Conservation (phyloP, 2,888 invertebrate species). For the Phalera bucephala region DNA sequence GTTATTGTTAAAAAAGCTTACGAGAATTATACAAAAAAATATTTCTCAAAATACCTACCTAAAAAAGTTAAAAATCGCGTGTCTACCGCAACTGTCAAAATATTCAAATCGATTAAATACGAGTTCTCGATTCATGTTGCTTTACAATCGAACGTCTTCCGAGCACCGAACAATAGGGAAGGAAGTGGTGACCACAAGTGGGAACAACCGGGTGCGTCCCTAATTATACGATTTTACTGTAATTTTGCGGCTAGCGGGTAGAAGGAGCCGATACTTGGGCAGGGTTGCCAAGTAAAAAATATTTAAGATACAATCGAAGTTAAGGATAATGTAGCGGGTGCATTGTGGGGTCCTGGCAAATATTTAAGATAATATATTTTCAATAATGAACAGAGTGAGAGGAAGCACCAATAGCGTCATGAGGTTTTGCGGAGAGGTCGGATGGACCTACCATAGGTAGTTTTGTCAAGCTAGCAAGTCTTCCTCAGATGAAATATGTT, state of each 20-base stretch:
- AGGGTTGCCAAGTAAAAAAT: constrained; percentile 29
- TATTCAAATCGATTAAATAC: constrained; percentile 73
- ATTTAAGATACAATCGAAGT: too few relatives aligned
- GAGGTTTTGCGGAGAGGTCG: too few relatives aligned
- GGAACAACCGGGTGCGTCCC: constrained; percentile 65
- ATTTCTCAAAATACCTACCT: constrained; percentile 36
- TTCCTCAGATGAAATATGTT: too few relatives aligned
- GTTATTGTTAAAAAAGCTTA: constrained; percentile 2
- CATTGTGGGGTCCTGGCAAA: too few relatives aligned
- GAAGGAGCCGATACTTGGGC: constrained; percentile 34
- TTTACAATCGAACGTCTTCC: constrained; percentile 40
- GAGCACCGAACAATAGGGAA: constrained; percentile 68
- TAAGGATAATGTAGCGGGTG: too few relatives aligned
- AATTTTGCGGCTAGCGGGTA: constrained; percentile 66
- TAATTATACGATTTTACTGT: constrained; percentile 76
- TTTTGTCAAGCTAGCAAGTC: too few relatives aligned
- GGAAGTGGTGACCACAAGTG: constrained; percentile 75
- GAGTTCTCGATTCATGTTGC: constrained; percentile 49
- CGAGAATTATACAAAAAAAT: constrained; percentile 15
- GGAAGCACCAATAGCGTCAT: too few relatives aligned
- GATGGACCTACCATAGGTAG: too few relatives aligned
- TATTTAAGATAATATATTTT: too few relatives aligned
- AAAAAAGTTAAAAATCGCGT: constrained; percentile 47
- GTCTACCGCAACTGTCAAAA: constrained; percentile 77
- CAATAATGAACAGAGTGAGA: too few relatives aligned